Conservation (phyloP, 2,888 invertebrate genomes). For the Agrochola circellaris region DNA sequence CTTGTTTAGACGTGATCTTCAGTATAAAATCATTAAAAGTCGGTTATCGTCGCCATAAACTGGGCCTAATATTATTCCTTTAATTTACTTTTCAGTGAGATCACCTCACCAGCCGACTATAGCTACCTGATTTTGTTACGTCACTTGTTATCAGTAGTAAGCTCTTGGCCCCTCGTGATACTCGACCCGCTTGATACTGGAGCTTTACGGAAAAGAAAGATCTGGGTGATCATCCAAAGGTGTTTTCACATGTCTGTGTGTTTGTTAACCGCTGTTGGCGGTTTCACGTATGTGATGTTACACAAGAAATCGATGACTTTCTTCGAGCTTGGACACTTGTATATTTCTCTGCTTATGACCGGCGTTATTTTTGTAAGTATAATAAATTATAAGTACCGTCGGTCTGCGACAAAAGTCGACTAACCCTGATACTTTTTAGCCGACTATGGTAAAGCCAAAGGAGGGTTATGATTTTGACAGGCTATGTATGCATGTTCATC, state of each 20-base stretch:
- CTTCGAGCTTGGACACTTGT: slow-evolving; percentile 40
- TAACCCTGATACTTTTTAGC: not conserved
- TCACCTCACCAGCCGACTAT: slow-evolving; percentile 8
- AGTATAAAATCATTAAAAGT: no score
- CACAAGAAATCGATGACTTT: slow-evolving; percentile 25
- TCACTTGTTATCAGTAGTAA: slow-evolving; percentile 25
- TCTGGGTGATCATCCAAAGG: slow-evolving; percentile 29
- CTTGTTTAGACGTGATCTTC: no score
- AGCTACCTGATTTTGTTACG: slow-evolving; percentile 21
- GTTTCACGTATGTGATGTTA: not conserved
- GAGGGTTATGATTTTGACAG: not conserved
- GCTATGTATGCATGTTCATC: no score
- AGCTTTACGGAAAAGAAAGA: slow-evolving; percentile 3
- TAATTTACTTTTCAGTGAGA: slow-evolving; percentile 14
- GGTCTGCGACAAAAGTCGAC: not conserved
- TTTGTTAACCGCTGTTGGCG: not conserved
- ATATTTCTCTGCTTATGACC: slow-evolving; percentile 24
- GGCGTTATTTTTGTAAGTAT: slow-evolving; percentile 25
- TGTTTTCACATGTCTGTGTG: not conserved
- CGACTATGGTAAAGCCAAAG: not conserved
- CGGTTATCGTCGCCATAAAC: no score
- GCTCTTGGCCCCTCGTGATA: slow-evolving; percentile 21
- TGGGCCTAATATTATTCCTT: not conserved
- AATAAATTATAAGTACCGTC: not conserved
- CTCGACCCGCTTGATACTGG: slow-evolving; percentile 6